A percentile compares a stretch with the other conserved stretches of the same genome.
These are phyloP conservation scores for Parelbella ahira DNA, from an alignment of 2,888 invertebrate species.

Conservation along the genomic window DNA sequence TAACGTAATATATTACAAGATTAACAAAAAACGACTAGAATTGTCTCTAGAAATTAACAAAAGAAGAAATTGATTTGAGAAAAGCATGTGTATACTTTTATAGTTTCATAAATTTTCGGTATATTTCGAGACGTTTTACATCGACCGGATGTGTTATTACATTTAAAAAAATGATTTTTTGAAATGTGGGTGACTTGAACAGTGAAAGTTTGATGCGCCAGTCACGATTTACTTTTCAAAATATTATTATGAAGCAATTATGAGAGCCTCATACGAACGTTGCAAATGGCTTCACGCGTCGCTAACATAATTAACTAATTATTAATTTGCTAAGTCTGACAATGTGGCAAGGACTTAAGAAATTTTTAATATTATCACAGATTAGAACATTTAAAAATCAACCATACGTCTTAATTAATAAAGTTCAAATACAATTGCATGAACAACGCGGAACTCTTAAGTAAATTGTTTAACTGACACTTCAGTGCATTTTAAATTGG, in stretches of 20 bases:
- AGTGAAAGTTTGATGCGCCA: constrained; percentile 8
- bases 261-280: constrained; percentile 7
- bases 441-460: background rate
- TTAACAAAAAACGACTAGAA: too few relatives aligned
- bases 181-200: constrained; percentile 2
- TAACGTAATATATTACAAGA: too few relatives aligned
- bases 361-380: background rate
- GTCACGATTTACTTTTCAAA: constrained; percentile 5
- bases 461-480: background rate
- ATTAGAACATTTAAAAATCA: background rate
- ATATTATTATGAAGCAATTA: constrained; percentile 3
- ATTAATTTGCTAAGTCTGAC: constrained; percentile 5
- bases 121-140: background rate
- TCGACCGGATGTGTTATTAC: constrained; percentile 1
- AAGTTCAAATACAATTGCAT: too few relatives aligned
- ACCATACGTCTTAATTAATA: too few relatives aligned
- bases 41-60: too few relatives aligned
- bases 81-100: too few relatives aligned
- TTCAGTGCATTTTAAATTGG: background rate
- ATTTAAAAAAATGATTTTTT: background rate
- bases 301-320: constrained; percentile 12
- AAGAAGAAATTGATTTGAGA: too few relatives aligned
- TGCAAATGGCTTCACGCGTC: constrained; percentile 1
- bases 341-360: background rate
- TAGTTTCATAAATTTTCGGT: background rate